Percentiles rank a stretch among this genome's conserved stretches.
Evolutionary conservation across 2,113 vertebrate genomes (phyloP).

Genomic region (Rhea americana): DNA sequence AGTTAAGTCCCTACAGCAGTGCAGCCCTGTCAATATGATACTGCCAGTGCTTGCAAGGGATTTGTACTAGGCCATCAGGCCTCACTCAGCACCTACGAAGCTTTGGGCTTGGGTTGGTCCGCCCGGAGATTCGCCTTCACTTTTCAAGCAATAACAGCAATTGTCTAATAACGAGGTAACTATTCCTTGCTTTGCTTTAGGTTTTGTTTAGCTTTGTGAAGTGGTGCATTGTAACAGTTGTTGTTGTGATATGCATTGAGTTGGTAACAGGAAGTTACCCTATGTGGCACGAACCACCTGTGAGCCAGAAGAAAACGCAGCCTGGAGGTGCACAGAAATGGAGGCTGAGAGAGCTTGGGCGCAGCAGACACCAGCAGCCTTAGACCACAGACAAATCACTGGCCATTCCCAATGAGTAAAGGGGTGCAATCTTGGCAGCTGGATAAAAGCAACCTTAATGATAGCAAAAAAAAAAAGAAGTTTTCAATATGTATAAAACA

Average conservation of each 20-base stretch:
- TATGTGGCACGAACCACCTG: not conserved
- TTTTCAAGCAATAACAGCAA: not conserved
- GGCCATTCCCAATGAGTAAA: not conserved
- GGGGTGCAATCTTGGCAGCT: not conserved
- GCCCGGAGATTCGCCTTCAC: not conserved
- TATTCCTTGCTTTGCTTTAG: not conserved
- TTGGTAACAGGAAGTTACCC: not conserved
- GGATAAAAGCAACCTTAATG: not conserved
- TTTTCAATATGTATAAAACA: not conserved
- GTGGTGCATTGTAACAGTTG: not conserved
- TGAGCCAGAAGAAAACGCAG: not conserved
- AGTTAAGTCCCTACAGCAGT: not conserved
- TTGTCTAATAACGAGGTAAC: not conserved
- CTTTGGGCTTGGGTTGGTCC: not conserved
- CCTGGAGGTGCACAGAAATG: not conserved
- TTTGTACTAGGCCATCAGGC: not conserved
- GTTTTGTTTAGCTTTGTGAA: not conserved
- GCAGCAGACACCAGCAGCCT: not conserved
- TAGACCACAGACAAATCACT: not conserved
- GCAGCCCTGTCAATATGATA: not conserved
- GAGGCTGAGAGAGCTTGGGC: not conserved
- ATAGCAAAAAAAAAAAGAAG: not conserved
- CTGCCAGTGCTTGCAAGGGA: not conserved
- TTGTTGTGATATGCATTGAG: rapidly evolving
- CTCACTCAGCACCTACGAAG: not conserved